Percentiles rank a stretch among this genome's conserved stretches.
phyloP scores from a whole-genome alignment of 2,888 invertebrate genomes.

The Disparrhopalites patrizii region DNA sequence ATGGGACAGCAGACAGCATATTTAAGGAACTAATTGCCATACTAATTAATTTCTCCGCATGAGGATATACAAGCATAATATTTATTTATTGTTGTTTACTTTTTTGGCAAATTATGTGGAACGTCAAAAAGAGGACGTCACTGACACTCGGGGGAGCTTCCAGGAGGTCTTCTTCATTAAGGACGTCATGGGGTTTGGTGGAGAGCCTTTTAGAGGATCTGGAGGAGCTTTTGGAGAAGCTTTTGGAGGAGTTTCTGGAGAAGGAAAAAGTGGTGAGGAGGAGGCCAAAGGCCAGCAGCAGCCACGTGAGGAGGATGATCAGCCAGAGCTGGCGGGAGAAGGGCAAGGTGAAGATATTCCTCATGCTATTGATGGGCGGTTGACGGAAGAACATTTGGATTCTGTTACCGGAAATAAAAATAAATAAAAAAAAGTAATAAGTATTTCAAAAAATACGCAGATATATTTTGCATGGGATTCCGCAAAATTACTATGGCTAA shows the following conservation, averaged over 20 bases:
- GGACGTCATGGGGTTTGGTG: not conserved
- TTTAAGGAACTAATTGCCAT: too few relatives aligned
- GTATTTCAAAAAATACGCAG: too few relatives aligned
- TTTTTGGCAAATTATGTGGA: not conserved
- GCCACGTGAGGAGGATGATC: not conserved
- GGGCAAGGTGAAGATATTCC: slow-evolving; percentile 30
- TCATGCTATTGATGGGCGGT: slow-evolving; percentile 22
- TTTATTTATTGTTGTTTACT: not conserved
- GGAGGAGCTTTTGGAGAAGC: not conserved
- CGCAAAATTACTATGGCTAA: too few relatives aligned
- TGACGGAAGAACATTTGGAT: slow-evolving; percentile 30
- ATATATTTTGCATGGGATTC: too few relatives aligned
- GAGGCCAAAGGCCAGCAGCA: not conserved
- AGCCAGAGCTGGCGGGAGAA: slow-evolving; percentile 24
- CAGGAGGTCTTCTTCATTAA: not conserved
- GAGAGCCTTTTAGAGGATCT: not conserved
- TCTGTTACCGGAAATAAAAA: slow-evolving; percentile 12
- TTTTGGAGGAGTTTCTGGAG: not conserved
- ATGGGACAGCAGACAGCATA: too few relatives aligned
- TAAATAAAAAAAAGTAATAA: too few relatives aligned
- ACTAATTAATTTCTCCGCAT: too few relatives aligned
- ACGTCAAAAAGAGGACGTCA: not conserved
- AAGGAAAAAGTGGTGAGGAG: not conserved
- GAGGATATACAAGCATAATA: too few relatives aligned
- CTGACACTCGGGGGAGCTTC: too few relatives aligned